phyloP scores from a whole-genome alignment of 2,113 vertebrate genomes.

The Manacus vitellinus region DNA sequence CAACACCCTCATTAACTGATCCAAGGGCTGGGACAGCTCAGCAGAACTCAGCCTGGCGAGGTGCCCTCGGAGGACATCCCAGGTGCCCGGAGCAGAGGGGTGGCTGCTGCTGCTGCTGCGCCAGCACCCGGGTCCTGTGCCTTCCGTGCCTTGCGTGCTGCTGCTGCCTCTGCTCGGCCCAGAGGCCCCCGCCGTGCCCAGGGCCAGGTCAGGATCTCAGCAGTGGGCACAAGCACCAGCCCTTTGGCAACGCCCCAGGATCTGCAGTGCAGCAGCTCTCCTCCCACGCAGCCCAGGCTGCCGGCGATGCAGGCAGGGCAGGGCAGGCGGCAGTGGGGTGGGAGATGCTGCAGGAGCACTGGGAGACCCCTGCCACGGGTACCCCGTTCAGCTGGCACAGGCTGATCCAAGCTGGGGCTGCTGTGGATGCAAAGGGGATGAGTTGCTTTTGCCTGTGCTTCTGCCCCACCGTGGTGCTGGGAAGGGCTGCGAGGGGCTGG shows the following conservation, averaged over 20 bases:
- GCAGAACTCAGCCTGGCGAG: neutral
- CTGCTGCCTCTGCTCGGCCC: neutral
- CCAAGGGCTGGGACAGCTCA: neutral
- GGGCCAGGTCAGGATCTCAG: neutral
- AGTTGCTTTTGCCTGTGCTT: neutral
- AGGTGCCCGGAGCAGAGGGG: neutral
- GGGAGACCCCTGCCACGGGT: neutral
- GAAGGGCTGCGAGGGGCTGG: neutral
- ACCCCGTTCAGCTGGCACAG: neutral
- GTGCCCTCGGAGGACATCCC: neutral
- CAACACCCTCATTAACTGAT: neutral
- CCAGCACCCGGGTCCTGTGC: rapidly evolving
- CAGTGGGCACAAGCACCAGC: neutral
- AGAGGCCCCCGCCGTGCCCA: rapidly evolving
- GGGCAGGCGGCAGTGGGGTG: neutral
- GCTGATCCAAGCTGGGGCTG: neutral
- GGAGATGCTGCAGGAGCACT: neutral
- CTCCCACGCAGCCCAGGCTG: slow-evolving; percentile 19
- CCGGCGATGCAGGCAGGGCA: neutral
- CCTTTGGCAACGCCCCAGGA: slow-evolving; percentile 10
- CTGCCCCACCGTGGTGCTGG: neutral
- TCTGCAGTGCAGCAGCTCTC: slow-evolving; percentile 33
- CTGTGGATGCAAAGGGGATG: rapidly evolving
- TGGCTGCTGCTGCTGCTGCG: neutral
- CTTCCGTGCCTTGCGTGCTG: rapidly evolving